Evolutionary conservation across 2,888 invertebrate species (phyloP).

Genomic region (Drosophila vallismaia): DNA sequence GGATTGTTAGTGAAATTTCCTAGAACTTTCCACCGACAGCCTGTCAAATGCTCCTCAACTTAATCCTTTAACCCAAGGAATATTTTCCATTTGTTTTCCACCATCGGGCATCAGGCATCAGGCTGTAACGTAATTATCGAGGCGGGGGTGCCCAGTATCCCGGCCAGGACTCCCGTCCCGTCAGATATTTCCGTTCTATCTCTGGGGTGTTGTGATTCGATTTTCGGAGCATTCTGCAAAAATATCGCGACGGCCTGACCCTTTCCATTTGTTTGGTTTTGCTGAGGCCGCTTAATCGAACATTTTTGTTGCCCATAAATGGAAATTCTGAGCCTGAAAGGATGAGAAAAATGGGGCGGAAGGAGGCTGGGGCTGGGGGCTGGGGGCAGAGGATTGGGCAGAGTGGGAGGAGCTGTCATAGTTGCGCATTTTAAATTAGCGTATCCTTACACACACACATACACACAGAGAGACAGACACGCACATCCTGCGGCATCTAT

Average conservation of each 20-base stretch:
- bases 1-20: too few species aligned
- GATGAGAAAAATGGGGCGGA: not conserved
- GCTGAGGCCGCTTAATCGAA: conserved; percentile 68
- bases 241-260: not conserved
- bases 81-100: too few species aligned
- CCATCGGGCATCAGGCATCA: too few species aligned
- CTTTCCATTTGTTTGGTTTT: conserved; percentile 26
- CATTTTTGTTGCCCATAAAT: conserved; percentile 76
- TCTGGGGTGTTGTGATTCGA: conserved; percentile 36
- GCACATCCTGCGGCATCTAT: conserved; percentile 35
- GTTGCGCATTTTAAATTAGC: conserved; percentile 82
- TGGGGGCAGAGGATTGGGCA: not conserved
- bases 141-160: not conserved
- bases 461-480: conserved; percentile 4
- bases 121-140: not conserved
- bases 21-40: too few species aligned
- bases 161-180: not conserved
- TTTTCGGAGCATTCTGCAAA: conserved; percentile 18
- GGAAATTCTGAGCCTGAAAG: conserved; percentile 49
- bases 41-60: too few species aligned
- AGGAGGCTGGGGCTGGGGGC: not conserved
- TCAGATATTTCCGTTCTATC: conserved; percentile 1
- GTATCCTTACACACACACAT: conserved; percentile 47
- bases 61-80: too few species aligned
- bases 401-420: conserved; percentile 49